Conservation (phyloP, 2,888 invertebrate species). For the Monochamus alternatus region DNA sequence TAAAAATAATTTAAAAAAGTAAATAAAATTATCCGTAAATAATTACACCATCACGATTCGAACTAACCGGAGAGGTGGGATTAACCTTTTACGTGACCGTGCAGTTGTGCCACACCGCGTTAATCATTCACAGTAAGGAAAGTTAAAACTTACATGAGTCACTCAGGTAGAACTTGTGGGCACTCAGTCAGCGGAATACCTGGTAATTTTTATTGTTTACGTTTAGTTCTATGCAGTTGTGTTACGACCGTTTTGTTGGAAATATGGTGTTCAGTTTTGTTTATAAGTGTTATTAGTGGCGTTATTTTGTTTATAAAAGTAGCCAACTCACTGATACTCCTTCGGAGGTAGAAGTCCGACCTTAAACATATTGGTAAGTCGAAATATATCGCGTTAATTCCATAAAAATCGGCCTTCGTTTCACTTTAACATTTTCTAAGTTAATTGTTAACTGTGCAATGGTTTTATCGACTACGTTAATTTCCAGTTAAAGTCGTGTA, state of each 20-base stretch:
- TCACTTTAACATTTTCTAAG: conserved; percentile 8
- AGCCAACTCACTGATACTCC: neutral
- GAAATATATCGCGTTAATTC: neutral
- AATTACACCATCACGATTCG: too few relatives aligned
- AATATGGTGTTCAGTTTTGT: conserved; percentile 4
- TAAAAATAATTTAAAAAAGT: too few relatives aligned
- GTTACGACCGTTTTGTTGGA: conserved; percentile 20
- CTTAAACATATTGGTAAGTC: conserved; percentile 19
- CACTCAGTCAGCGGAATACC: conserved; percentile 33
- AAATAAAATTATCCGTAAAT: too few relatives aligned
- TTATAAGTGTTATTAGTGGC: conserved; percentile 3
- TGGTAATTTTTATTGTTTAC: conserved; percentile 31
- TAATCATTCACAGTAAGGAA: conserved; percentile 37
- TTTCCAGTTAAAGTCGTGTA: neutral
- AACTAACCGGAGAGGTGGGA: neutral
- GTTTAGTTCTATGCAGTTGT: conserved; percentile 21
- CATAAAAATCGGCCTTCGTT: conserved; percentile 25
- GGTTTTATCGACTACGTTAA: neutral
- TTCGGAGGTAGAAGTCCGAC: conserved; percentile 20
- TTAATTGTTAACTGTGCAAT: neutral
- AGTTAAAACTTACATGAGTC: conserved; percentile 39
- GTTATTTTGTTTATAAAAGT: conserved; percentile 12
- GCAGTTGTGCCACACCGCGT: conserved; percentile 9
- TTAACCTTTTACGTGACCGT: conserved; percentile 6
- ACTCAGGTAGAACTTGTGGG: conserved; percentile 40